Percentiles rank a stretch among this genome's conserved stretches.
phyloP scores from a whole-genome alignment of 2,888 invertebrate species.

The Catotricha subobsoleta region DNA sequence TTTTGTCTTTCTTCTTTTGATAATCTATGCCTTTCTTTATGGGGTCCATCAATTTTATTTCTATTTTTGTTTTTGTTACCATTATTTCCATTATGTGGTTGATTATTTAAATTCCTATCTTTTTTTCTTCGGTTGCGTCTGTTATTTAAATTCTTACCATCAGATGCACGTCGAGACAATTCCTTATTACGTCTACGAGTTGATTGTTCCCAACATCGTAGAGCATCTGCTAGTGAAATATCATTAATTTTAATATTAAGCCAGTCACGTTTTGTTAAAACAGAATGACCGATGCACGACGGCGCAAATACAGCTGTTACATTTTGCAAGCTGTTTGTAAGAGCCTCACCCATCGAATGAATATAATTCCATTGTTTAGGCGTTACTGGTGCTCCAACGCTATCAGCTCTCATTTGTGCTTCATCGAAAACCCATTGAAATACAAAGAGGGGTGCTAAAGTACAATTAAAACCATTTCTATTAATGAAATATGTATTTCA shows the following conservation, averaged over 20 bases:
- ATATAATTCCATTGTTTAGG: conserved; percentile 89
- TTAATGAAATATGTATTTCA: not conserved
- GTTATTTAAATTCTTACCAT: conserved; percentile 14
- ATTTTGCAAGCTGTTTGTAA: conserved; percentile 62
- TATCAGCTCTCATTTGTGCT: conserved; percentile 83
- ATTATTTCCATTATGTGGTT: conserved; percentile 6
- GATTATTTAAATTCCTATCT: conserved; percentile 3
- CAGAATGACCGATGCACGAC: conserved; percentile 82
- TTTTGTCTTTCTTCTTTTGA: conserved; percentile 19
- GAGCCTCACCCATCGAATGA: conserved; percentile 71
- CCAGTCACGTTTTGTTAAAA: conserved; percentile 78
- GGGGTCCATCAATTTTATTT: not conserved
- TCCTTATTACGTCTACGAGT: conserved; percentile 19
- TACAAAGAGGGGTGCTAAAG: conserved; percentile 68
- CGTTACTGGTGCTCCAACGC: conserved; percentile 74
- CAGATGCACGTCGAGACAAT: conserved; percentile 4
- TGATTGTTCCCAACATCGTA: conserved; percentile 72
- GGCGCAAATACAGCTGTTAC: conserved; percentile 85
- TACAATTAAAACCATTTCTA: not conserved
- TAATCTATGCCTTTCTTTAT: conserved; percentile 14
- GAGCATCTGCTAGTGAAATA: conserved; percentile 63
- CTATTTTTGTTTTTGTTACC: conserved; percentile 8
- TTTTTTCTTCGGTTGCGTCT: not conserved
- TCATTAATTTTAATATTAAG: conserved; percentile 67
- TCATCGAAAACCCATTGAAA: conserved; percentile 93